Percentiles rank a stretch among this genome's conserved stretches.
phyloP scores from a whole-genome alignment of 2,113 vertebrate species.

The Gorsachius goisagi region DNA sequence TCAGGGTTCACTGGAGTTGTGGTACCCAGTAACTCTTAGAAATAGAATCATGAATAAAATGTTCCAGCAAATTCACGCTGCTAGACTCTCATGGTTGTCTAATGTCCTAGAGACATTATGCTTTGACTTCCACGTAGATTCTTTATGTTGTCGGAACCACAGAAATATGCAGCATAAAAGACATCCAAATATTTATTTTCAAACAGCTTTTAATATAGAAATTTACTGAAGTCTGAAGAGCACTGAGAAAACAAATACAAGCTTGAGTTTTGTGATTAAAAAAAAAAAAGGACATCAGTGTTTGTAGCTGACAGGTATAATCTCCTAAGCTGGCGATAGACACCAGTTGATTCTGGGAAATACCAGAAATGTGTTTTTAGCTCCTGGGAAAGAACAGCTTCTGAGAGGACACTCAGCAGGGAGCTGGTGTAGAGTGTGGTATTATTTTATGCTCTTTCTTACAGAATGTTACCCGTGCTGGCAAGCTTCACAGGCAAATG shows the following conservation, averaged over 20 bases:
- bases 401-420: not conserved
- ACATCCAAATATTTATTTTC: not conserved
- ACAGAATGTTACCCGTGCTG: fast-evolving
- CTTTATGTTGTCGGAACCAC: not conserved
- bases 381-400: not conserved
- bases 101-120: not conserved
- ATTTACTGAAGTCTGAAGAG: not conserved
- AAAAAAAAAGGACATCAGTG: not conserved
- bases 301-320: not conserved
- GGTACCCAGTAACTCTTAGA: not conserved
- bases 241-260: not conserved
- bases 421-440: not conserved
- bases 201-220: not conserved
- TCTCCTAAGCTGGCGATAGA: not conserved
- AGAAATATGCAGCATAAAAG: not conserved
- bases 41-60: not conserved
- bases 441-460: not conserved
- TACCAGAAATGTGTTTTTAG: not conserved
- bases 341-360: not conserved
- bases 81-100: not conserved
- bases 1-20: not conserved
- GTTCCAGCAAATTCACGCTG: not conserved
- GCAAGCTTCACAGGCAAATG: not conserved
- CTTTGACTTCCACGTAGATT: not conserved
- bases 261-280: not conserved